Conservation (phyloP, 2,113 vertebrate genomes). For the Cryptomyrus ogoouensis region DNA sequence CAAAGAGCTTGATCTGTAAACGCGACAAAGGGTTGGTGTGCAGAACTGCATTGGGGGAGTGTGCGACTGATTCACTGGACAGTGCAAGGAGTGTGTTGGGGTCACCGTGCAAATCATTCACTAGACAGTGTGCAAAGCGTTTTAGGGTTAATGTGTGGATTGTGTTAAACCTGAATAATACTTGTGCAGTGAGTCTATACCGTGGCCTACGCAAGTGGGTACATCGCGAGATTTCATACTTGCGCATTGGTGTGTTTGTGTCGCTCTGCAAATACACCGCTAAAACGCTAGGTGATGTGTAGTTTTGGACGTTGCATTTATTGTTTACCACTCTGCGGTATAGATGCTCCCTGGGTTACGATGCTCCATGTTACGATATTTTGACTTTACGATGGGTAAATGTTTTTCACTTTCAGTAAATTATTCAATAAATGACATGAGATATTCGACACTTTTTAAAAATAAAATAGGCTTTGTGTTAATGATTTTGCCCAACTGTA, state of each 20-base stretch:
- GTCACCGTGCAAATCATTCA: background rate
- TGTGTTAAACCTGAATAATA: background rate
- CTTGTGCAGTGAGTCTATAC: background rate
- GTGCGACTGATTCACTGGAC: background rate
- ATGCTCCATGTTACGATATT: too few species aligned
- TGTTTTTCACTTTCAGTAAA: too few species aligned
- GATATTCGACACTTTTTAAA: too few species aligned
- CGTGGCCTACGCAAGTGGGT: background rate
- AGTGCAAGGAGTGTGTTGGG: background rate
- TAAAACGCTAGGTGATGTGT: background rate
- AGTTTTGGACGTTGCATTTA: background rate
- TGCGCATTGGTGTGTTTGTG: background rate
- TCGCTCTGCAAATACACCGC: background rate
- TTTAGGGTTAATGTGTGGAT: background rate
- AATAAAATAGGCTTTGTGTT: too few species aligned
- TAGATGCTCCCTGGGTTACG: too few species aligned
- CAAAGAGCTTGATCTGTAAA: background rate
- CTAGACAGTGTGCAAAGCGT: background rate
- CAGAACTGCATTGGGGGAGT: background rate
- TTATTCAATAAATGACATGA: too few species aligned
- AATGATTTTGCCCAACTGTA: too few species aligned
- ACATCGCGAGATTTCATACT: background rate
- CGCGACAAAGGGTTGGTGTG: background rate
- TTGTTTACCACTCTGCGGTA: background rate
- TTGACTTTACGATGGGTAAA: too few species aligned